phyloP scores from a whole-genome alignment of 2,113 vertebrate genomes.

The western clawed frog (Xenopus tropicalis) region UCB_Xtro_10.0 CM004443.2:127515001-127515500 shows the following conservation, averaged over 20 bases:
- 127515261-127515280: constrained; percentile 67
- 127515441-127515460: constrained; percentile 83
- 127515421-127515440: constrained; percentile 81
- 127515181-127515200: constrained; percentile 77
- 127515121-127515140: constrained; percentile 73
- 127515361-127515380: constrained; percentile 57
- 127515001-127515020: constrained; percentile 13
- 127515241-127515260: constrained; percentile 64
- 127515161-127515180: constrained; percentile 78
- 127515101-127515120: constrained; percentile 39
- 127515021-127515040: constrained; percentile 20
- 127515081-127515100: not conserved
- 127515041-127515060: not conserved
- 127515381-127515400: constrained; percentile 68
- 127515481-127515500: constrained; percentile 88
- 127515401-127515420: constrained; percentile 55
- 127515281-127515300: constrained; percentile 62
- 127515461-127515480: constrained; percentile 88
- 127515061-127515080: constrained; percentile 2
- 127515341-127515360: constrained; percentile 78
- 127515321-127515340: constrained; percentile 71
- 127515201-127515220: constrained; percentile 79
- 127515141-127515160: constrained; percentile 77
- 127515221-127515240: constrained; percentile 73
- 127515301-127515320: constrained; percentile 65